Conservation (phyloP, 1,140 invertebrate genomes). For the Matsumurasca onukii region DNA sequence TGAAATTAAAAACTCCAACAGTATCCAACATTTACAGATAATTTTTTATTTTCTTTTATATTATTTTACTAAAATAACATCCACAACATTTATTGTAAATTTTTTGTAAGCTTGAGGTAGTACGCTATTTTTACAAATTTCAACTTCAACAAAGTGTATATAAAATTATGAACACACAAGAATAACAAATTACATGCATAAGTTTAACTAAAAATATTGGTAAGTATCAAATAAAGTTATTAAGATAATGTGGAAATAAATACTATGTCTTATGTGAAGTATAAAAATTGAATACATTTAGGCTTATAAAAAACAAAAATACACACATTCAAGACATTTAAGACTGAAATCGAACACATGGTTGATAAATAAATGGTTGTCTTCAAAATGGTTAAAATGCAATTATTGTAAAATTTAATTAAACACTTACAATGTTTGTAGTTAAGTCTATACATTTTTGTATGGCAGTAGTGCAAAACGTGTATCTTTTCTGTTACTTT, state of each 20-base stretch:
- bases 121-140: constrained; percentile 7
- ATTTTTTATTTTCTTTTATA: too few relatives aligned
- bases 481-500: constrained; percentile 2
- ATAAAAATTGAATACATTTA: not conserved
- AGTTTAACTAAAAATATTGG: not conserved
- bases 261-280: not conserved
- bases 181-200: not conserved
- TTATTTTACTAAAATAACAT: not conserved
- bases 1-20: too few relatives aligned
- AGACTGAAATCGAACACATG: constrained; percentile 15
- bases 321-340: too few relatives aligned
- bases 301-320: constrained; percentile 1
- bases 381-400: not conserved
- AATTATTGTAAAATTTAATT: constrained; percentile 7
- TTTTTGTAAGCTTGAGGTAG: not conserved
- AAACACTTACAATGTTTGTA: not conserved
- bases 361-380: not conserved
- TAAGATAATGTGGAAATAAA: not conserved
- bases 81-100: not conserved
- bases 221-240: not conserved
- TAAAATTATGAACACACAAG: constrained; percentile 11
- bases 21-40: too few relatives aligned
- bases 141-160: not conserved
- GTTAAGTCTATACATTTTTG: not conserved
- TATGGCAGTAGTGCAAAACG: constrained; percentile 20